Conservation (phyloP, 2,888 invertebrate genomes). For the Ormyrus pomaceus region DNA sequence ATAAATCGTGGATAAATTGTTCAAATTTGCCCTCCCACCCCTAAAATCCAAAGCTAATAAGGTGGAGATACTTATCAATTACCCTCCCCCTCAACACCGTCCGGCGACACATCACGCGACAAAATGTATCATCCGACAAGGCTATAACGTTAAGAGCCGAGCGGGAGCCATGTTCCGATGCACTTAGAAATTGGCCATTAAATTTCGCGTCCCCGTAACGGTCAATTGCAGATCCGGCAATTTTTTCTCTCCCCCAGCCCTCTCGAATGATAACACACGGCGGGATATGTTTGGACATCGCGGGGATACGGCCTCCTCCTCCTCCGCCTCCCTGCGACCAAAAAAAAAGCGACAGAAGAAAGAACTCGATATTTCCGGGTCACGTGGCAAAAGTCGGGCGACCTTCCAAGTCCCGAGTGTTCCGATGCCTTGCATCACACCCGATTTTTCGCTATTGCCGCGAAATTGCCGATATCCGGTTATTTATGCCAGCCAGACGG, state of each 20-base stretch:
- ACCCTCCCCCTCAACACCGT: no score
- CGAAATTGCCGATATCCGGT: constrained; percentile 48
- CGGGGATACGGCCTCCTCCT: constrained; percentile 2
- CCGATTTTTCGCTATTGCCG: constrained; percentile 44
- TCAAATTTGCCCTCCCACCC: no score
- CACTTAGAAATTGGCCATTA: constrained; percentile 32
- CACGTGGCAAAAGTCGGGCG: constrained; percentile 44
- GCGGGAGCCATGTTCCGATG: no score
- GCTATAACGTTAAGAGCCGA: no score
- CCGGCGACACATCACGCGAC: no score
- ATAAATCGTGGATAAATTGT: no score
- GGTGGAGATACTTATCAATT: no score
- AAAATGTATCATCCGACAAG: no score
- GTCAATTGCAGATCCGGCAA: constrained; percentile 9
- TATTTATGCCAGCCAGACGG: constrained; percentile 32
- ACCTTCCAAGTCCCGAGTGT: constrained; percentile 44
- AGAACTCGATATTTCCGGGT: constrained; percentile 45
- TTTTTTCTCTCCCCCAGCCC: neutral
- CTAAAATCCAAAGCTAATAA: no score
- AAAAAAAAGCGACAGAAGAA: neutral
- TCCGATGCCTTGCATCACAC: constrained; percentile 12
- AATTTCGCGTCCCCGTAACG: neutral
- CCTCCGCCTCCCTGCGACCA: neutral
- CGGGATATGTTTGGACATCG: constrained; percentile 26
- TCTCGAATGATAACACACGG: constrained; percentile 25